These are phyloP conservation scores for Neoitamus cyanurus DNA, from an alignment of 2,888 invertebrate species.

Conservation along the genomic window DNA sequence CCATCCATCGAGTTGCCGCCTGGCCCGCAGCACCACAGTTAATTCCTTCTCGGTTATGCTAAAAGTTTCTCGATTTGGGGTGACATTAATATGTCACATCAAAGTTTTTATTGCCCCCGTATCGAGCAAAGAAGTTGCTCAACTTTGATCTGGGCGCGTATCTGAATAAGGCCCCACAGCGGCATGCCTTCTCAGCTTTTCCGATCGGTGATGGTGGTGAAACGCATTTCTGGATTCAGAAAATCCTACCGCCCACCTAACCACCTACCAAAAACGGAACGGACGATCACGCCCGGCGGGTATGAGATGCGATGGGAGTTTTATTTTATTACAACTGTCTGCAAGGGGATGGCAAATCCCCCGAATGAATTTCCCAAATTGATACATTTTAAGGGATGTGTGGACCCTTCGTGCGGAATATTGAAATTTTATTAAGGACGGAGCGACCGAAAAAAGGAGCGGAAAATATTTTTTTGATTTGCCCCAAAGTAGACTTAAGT, in stretches of 20 bases:
- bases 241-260: neutral
- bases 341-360: neutral
- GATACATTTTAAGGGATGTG: slow-evolving; percentile 23
- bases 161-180: neutral
- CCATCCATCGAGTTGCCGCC: neutral
- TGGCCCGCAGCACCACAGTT: neutral
- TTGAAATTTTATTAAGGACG: slow-evolving; percentile 40
- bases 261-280: neutral
- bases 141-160: neutral
- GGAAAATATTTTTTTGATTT: slow-evolving; percentile 32
- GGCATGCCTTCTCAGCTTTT: neutral
- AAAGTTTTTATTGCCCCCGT: slow-evolving; percentile 26
- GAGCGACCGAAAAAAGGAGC: neutral
- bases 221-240: neutral
- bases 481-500: neutral
- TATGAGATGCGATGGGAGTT: slow-evolving; percentile 20
- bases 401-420: slow-evolving; percentile 21
- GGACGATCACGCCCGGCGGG: neutral
- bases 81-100: slow-evolving; percentile 31
- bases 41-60: slow-evolving; percentile 30
- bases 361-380: slow-evolving; percentile 11
- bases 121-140: neutral
- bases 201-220: neutral
- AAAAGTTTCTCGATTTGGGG: slow-evolving; percentile 35
- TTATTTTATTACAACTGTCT: slow-evolving; percentile 33